These are phyloP conservation scores for Sussaba pulchella DNA, from an alignment of 2,888 invertebrate genomes.

Conservation along the genomic window DNA sequence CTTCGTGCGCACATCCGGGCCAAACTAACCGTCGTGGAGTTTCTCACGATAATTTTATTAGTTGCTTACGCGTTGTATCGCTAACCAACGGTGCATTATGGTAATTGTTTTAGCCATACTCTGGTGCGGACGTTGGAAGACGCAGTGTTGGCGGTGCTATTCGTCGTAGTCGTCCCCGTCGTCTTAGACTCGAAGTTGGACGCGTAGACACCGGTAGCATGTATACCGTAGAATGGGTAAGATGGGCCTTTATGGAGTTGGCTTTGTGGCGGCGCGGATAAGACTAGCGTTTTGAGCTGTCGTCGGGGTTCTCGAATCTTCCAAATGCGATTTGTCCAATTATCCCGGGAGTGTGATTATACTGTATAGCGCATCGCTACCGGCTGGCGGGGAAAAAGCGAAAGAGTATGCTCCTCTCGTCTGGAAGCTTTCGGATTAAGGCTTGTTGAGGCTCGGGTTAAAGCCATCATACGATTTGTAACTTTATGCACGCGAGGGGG, in stretches of 20 bases:
- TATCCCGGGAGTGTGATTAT: slow-evolving; percentile 14
- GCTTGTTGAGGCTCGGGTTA: too few species aligned
- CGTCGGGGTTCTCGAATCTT: slow-evolving; percentile 51
- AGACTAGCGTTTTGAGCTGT: slow-evolving; percentile 11
- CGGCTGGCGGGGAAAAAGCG: not conserved
- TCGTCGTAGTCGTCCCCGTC: slow-evolving; percentile 23
- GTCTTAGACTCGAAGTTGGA: slow-evolving; percentile 58
- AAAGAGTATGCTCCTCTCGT: slow-evolving; percentile 1
- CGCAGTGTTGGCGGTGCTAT: slow-evolving; percentile 31
- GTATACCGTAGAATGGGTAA: not conserved
- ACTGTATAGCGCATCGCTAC: slow-evolving; percentile 2
- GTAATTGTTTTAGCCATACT: slow-evolving; percentile 71
- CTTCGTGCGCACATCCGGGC: slow-evolving; percentile 24
- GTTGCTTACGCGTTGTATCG: slow-evolving; percentile 75
- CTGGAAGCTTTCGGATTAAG: slow-evolving; percentile 47
- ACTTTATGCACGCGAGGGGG: not conserved
- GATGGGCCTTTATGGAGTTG: slow-evolving; percentile 10
- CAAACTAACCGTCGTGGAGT: slow-evolving; percentile 73
- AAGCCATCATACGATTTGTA: not conserved
- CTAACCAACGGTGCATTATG: slow-evolving; percentile 76
- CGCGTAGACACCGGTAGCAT: slow-evolving; percentile 8
- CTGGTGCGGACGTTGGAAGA: slow-evolving; percentile 47
- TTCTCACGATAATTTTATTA: slow-evolving; percentile 75
- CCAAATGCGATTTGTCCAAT: slow-evolving; percentile 65
- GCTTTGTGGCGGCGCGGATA: slow-evolving; percentile 29